Evolutionary conservation across 2,797 vertebrate species (phyloP).

Genomic region (Odontamblyopus rebecca): DNA sequence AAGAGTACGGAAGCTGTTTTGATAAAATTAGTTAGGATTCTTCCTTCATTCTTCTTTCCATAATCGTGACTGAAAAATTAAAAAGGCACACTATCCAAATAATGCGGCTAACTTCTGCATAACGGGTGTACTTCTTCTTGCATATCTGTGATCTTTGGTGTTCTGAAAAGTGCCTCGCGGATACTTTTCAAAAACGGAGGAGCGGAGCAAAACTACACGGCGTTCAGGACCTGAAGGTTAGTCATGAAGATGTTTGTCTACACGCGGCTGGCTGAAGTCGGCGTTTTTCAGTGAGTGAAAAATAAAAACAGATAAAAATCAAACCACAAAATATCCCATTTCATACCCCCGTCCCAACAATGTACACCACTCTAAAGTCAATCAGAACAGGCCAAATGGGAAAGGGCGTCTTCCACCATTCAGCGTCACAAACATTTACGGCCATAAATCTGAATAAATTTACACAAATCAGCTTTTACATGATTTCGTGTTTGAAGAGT

Average conservation of each 20-base stretch:
- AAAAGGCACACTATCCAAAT: slow-evolving; percentile 97
- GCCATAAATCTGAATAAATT: slow-evolving; percentile 85
- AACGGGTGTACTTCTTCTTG: slow-evolving; percentile 45
- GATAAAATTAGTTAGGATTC: slow-evolving; percentile 84
- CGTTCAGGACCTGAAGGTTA: not conserved
- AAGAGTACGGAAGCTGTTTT: slow-evolving; percentile 71
- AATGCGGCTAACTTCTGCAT: slow-evolving; percentile 87
- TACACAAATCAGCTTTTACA: slow-evolving; percentile 81
- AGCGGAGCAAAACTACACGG: slow-evolving; percentile 64
- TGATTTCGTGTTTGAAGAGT: slow-evolving; percentile 81
- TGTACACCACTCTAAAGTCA: slow-evolving; percentile 86
- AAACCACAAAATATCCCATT: slow-evolving; percentile 66
- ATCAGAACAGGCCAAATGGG: slow-evolving; percentile 76
- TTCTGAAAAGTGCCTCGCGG: slow-evolving; percentile 85
- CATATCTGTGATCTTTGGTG: slow-evolving; percentile 86
- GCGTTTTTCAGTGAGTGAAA: slow-evolving; percentile 85
- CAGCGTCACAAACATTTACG: slow-evolving; percentile 85
- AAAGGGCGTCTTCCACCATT: slow-evolving; percentile 86
- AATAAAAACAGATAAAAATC: slow-evolving; percentile 66
- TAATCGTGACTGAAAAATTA: slow-evolving; percentile 89
- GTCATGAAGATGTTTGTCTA: not conserved
- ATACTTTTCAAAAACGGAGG: slow-evolving; percentile 86
- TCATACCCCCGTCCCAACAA: slow-evolving; percentile 55
- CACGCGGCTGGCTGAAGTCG: slow-evolving; percentile 78
- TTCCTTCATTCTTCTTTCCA: slow-evolving; percentile 90